Evolutionary conservation across 2,113 vertebrate species (phyloP).

Genomic region (Merops nubicus): DNA sequence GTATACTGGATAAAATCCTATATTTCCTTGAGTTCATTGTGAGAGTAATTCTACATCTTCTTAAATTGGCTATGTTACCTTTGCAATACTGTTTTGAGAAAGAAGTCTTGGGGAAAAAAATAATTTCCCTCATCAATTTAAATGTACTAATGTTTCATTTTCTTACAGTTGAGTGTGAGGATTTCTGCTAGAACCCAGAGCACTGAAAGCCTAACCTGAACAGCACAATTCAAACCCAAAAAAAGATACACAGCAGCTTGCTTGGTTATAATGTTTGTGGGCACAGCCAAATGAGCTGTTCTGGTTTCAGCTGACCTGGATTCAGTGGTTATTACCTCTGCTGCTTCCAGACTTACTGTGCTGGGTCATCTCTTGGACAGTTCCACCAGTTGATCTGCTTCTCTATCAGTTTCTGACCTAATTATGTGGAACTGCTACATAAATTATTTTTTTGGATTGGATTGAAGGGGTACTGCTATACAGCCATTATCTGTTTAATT

Average conservation of each 20-base stretch:
- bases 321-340: background rate
- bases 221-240: background rate
- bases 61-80: background rate
- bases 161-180: background rate
- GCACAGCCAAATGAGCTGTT: background rate
- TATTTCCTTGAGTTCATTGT: background rate
- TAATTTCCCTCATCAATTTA: background rate
- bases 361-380: background rate
- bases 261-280: background rate
- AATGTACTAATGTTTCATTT: background rate
- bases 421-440: background rate
- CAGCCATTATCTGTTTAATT: background rate
- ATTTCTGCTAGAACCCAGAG: background rate
- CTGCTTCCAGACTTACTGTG: background rate
- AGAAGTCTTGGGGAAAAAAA: background rate
- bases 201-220: background rate
- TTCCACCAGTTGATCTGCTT: background rate
- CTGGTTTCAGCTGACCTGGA: background rate
- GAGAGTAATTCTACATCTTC: background rate
- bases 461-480: background rate
- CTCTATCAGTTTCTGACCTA: background rate
- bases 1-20: fast-evolving
- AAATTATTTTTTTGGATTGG: background rate
- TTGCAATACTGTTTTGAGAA: background rate
- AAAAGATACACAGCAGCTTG: background rate